Percentiles rank a stretch among this genome's conserved stretches.
These are phyloP conservation scores for Canis aureus DNA, from an alignment of 2,113 vertebrate species.

Conservation along the genomic window DNA sequence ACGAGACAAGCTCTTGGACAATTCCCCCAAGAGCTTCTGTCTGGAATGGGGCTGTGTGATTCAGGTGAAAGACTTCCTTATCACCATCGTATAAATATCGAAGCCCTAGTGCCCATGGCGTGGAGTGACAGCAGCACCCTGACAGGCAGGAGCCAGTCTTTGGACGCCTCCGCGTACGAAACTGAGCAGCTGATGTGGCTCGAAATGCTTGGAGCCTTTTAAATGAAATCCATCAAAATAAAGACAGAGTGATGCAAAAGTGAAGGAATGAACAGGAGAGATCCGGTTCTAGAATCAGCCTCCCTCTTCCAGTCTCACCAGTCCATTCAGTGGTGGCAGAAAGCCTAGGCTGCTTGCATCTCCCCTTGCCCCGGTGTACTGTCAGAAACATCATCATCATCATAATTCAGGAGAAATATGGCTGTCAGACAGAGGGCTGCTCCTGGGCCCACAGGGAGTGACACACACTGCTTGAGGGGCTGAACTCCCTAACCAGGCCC, in stretches of 20 bases:
- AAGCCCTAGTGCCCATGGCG: not conserved
- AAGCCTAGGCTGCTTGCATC: not conserved
- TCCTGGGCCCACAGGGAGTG: not conserved
- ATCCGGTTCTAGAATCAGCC: not conserved
- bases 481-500: not conserved
- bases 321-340: not conserved
- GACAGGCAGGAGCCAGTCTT: not conserved
- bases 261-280: not conserved
- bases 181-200: not conserved
- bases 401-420: not conserved
- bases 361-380: not conserved
- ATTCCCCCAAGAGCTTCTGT: not conserved
- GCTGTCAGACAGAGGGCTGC: not conserved
- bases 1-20: not conserved
- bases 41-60: not conserved
- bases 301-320: not conserved
- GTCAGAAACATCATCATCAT: not conserved
- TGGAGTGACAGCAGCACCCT: not conserved
- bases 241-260: not conserved
- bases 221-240: conserved; percentile 40
- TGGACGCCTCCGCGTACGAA: not conserved
- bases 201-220: not conserved
- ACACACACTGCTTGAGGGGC: not conserved
- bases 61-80: conserved; percentile 6
- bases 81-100: not conserved